Evolutionary conservation across 2,888 invertebrate genomes (phyloP), one percentile per base, ranked within the genome.

Genomic region (Molorchus minor): DNA sequence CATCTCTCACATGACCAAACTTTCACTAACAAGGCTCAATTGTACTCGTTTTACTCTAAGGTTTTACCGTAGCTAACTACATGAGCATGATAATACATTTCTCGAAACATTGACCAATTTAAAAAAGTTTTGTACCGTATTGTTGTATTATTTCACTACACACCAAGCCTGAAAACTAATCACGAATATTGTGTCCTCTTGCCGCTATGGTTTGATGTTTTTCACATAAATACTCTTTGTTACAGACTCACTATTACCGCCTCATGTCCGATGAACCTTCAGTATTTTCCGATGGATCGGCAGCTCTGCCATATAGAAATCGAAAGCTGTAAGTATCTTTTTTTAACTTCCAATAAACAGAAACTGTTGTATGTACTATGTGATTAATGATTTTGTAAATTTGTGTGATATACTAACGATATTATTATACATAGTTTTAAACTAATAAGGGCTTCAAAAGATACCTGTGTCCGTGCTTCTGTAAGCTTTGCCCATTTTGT

Each of bases 221-320:
- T 25, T 25, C 25, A 25, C 25, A 25, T 5, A 5, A 13, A 19
- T n/a, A 2, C 13, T 35, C 2, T 38, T 49, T 71, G 69, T 86
- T 86, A 44, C 86, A 94, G 94, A 81, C 88, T 96, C 82, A 96
- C 96, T 69, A 94, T 96, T 76, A 96, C 96, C 67, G 94, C 95
- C 68, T 94, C 95, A 71, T 96, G 96, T 83, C 95, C 95, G 57
- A 96, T 96, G 96, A 93, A 95, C 81, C 88, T 96, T 47, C 94
- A 96, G 80, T 96, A 95, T 82, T 96, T 96, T 81, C 96, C 96
- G 33, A 95, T 96, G 95, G 96, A 96, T 82, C 88, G 94, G 71
- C 96, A 96, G 80, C 83, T 94, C 69, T 96, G 96, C 82, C 92
- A 94, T 80, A 93, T 96, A 81, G 94, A 95, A 85, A 94, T 96